Conservation (phyloP, 2,888 invertebrate species). For the Notocelia uddmanniana region DNA sequence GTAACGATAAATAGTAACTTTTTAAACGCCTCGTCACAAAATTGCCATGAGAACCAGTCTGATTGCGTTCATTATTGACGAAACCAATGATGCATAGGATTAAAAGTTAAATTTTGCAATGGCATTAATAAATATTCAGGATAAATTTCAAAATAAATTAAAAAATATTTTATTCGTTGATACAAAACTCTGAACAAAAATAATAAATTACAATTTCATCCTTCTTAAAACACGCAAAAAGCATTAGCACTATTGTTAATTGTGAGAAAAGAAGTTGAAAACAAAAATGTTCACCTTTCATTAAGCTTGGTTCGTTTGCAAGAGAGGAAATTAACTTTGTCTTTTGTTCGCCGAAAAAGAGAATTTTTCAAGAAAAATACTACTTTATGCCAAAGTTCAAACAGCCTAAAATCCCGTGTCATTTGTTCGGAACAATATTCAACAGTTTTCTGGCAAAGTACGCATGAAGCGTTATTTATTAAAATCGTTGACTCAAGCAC, state of each 20-base stretch:
- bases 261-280: slow-evolving; percentile 26
- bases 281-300: slow-evolving; percentile 46
- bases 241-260: slow-evolving; percentile 37
- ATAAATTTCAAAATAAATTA: neutral
- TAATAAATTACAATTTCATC: slow-evolving; percentile 4
- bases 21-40: neutral
- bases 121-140: neutral
- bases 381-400: neutral
- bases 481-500: slow-evolving; percentile 30
- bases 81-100: neutral
- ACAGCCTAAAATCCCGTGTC: slow-evolving; percentile 19
- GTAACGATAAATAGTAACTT: neutral
- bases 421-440: slow-evolving; percentile 11
- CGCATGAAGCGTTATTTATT: slow-evolving; percentile 37
- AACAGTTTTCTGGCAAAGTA: slow-evolving; percentile 28
- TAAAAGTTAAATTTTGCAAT: neutral
- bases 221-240: slow-evolving; percentile 17
- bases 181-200: neutral
- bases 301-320: slow-evolving; percentile 37
- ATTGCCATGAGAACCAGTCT: neutral
- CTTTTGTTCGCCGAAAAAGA: slow-evolving; percentile 29
- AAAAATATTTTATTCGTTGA: neutral
- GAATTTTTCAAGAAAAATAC: slow-evolving; percentile 9
- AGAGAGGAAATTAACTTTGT: slow-evolving; percentile 44
- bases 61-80: neutral